Evolutionary conservation across 1,140 invertebrate species (phyloP), one percentile per base, ranked within the genome.

Genomic region (Macrobrachium nipponense): DNA sequence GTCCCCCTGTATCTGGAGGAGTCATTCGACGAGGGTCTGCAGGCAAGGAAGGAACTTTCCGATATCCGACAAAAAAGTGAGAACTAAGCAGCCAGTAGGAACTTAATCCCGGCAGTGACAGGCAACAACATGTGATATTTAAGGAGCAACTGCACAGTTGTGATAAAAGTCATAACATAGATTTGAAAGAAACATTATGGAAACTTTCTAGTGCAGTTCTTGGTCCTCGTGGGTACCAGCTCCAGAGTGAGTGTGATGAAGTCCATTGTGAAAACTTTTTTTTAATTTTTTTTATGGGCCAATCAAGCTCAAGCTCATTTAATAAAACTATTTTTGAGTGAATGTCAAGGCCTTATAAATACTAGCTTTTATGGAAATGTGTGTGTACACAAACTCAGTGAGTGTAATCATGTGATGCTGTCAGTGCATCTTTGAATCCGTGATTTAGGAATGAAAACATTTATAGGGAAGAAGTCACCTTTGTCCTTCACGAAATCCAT

Each of bases 311-410:
- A 86, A 86, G 77, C 66, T 80, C 27, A 23, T 61, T 73, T 72
- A 15, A 70, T 20, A 51, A 59, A 75, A 72, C 51, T 61, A 61
- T 27, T 70, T 59, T 73, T 62, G 68, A 60, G 60, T 80, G 76
- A 73, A 80, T 80, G 84, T 70, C 64, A 86, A 70, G 84, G 84
- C 84, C 84, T 86, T 86, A 86, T 80, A 64, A 62, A 79, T 80
- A 36, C 27, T 36, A 80, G 68, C 72, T 72, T 80, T 86, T 86
- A 72, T 86, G 76, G 78, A 79, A 86, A 51, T 86, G 20, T 86
- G 68, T 60, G 73, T 66, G 58, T 59, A 81, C 12, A 70, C 66
- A 51, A 51, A 14, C 36, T 64, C 23, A 66, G 44, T 2, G 72
- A 72, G 66, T 70, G 36, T 66, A 72, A 59, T 64, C 64, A 81